Percentiles rank a stretch among this genome's conserved stretches.
phyloP scores from a whole-genome alignment of 1,140 invertebrate species.

The Aphidius gifuensis region DNA sequence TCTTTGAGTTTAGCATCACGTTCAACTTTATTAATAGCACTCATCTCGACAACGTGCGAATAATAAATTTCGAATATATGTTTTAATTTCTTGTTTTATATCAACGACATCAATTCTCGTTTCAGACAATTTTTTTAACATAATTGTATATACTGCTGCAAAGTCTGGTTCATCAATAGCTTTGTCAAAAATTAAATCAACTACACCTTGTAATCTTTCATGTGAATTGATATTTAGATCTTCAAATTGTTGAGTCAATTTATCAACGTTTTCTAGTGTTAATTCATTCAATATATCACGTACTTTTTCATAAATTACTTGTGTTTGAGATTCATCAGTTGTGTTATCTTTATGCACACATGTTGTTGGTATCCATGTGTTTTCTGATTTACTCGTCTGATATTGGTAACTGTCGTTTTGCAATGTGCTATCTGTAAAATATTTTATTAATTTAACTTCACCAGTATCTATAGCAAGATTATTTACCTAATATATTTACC shows the following conservation, averaged over 20 bases:
- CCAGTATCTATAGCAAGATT: no score
- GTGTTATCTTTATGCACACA: slow-evolving; percentile 52
- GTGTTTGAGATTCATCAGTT: slow-evolving; percentile 63
- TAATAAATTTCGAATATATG: slow-evolving; percentile 80
- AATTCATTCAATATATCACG: slow-evolving; percentile 90
- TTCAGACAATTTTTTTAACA: slow-evolving; percentile 68
- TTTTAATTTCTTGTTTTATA: slow-evolving; percentile 33
- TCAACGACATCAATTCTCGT: slow-evolving; percentile 56
- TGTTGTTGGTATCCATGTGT: slow-evolving; percentile 35
- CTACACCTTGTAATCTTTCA: slow-evolving; percentile 76
- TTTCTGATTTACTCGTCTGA: slow-evolving; percentile 24
- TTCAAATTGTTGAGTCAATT: slow-evolving; percentile 73
- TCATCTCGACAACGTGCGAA: slow-evolving; percentile 81
- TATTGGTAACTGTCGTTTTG: slow-evolving; percentile 79
- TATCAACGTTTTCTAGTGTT: slow-evolving; percentile 88
- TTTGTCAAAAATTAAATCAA: slow-evolving; percentile 91
- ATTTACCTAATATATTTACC: no score
- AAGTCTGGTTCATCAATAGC: slow-evolving; percentile 93
- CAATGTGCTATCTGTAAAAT: slow-evolving; percentile 25
- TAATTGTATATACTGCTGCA: slow-evolving; percentile 82
- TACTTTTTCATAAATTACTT: slow-evolving; percentile 78
- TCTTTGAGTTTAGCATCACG: slow-evolving; percentile 60
- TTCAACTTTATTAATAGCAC: slow-evolving; percentile 65
- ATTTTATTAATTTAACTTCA: no score
- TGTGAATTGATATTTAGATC: slow-evolving; percentile 74